These are phyloP conservation scores for Manis pentadactyla DNA, from an alignment of 2,797 vertebrate genomes.

Conservation along the genomic window DNA sequence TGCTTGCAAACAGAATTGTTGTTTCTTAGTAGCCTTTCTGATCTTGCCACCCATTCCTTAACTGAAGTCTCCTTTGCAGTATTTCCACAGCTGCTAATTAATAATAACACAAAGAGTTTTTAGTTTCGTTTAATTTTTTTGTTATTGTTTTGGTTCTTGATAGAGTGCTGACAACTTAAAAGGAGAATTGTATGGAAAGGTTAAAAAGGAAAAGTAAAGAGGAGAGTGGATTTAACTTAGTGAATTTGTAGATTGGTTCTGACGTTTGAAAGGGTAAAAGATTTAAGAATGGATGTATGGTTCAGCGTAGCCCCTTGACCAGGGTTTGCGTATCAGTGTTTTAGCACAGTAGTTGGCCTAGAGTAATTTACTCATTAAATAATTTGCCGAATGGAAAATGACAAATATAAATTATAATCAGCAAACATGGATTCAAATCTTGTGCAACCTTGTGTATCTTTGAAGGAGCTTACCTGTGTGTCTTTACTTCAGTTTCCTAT, in stretches of 20 bases:
- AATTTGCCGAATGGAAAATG: slow-evolving; percentile 35
- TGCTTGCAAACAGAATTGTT: slow-evolving; percentile 58
- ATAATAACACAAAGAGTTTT: neutral
- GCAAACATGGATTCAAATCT: neutral
- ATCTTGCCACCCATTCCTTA: slow-evolving; percentile 57
- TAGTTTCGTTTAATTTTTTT: neutral
- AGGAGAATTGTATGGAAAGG: neutral
- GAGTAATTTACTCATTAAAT: slow-evolving; percentile 25
- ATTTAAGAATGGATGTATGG: neutral
- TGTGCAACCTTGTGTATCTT: slow-evolving; percentile 29
- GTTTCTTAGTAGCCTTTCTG: neutral
- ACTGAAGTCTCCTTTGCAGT: slow-evolving; percentile 75
- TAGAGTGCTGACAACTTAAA: slow-evolving; percentile 46
- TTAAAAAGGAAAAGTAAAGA: slow-evolving; percentile 41
- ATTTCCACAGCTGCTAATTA: slow-evolving; percentile 73
- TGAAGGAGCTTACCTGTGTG: slow-evolving; percentile 9
- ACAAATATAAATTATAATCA: slow-evolving; percentile 15
- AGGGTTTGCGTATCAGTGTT: slow-evolving; percentile 41
- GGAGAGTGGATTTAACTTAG: neutral
- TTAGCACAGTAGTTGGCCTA: neutral
- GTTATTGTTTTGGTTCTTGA: slow-evolving; percentile 45
- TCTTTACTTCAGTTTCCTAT: slow-evolving; percentile 30
- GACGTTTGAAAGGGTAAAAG: neutral
- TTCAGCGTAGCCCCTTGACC: neutral
- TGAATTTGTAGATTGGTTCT: neutral